Percentiles rank a stretch among this genome's conserved stretches.
These are phyloP conservation scores for Plecturocebus donacophilus DNA, from an alignment of 2,113 vertebrate genomes.

Conservation along the genomic window DNA sequence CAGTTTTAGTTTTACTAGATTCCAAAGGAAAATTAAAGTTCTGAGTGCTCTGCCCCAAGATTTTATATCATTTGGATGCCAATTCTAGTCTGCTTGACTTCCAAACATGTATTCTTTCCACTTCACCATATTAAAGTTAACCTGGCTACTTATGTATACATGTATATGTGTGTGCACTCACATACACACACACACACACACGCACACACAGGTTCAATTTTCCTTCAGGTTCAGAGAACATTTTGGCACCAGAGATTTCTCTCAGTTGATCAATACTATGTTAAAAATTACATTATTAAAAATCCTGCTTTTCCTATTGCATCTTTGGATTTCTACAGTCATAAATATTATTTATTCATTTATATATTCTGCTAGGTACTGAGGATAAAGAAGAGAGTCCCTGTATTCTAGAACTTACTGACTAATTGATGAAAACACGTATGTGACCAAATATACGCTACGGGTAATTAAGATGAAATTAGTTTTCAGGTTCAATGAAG, in stretches of 20 bases:
- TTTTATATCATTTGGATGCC: neutral
- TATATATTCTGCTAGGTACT: neutral
- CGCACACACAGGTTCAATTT: neutral
- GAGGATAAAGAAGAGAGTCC: neutral
- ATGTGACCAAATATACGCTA: neutral
- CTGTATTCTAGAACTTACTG: neutral
- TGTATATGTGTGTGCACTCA: neutral
- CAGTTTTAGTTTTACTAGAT: constrained; percentile 9
- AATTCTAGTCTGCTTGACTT: neutral
- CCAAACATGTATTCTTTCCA: neutral
- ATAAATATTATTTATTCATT: constrained; percentile 11
- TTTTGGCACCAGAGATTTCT: neutral
- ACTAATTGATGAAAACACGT: neutral
- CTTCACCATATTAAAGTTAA: neutral
- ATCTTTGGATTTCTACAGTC: neutral
- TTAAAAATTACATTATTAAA: neutral
- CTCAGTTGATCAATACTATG: neutral
- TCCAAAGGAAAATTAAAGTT: neutral
- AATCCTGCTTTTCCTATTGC: neutral
- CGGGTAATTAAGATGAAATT: neutral
- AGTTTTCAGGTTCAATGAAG: neutral
- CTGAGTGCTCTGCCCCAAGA: neutral
- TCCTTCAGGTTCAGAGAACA: neutral
- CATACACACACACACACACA: too few relatives aligned
- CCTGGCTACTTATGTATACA: neutral